Percentiles rank a stretch among this genome's conserved stretches.
Conservation (phyloP, 2,888 invertebrate genomes). For the Aphodius sticticus region DNA sequence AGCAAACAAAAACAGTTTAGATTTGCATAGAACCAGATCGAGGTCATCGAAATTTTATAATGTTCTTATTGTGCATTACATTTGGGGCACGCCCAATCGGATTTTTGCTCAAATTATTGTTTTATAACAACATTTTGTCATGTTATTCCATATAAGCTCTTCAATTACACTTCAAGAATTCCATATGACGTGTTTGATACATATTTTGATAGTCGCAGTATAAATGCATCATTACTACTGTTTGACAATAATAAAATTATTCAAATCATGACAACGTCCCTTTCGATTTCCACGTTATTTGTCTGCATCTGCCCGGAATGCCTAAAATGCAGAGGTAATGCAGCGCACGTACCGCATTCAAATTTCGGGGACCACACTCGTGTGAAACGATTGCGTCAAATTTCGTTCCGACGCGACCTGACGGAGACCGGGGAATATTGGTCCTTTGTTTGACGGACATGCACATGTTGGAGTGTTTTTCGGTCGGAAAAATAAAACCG, state of each 20-base stretch:
- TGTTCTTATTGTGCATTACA: too few species aligned
- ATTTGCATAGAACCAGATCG: too few species aligned
- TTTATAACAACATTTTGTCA: too few species aligned
- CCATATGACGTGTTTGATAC: too few species aligned
- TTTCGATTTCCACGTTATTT: constrained; percentile 4
- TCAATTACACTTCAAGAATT: too few species aligned
- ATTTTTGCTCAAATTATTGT: too few species aligned
- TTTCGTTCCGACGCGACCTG: background rate
- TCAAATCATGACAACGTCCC: background rate
- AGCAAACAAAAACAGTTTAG: too few species aligned
- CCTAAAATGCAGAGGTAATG: background rate
- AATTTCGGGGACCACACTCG: background rate
- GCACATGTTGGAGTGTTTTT: constrained; percentile 27
- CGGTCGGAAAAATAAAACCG: constrained; percentile 26
- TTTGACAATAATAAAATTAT: background rate
- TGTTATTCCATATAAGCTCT: too few species aligned
- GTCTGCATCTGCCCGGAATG: background rate
- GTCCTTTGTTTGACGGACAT: background rate
- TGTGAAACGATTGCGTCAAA: background rate
- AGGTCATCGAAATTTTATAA: too few species aligned
- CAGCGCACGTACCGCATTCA: background rate
- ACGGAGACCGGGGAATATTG: background rate
- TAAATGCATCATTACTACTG: too few species aligned
- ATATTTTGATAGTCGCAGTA: too few species aligned
- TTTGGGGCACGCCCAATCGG: too few species aligned